Evolutionary conservation across 2,797 vertebrate genomes (phyloP).

Genomic region (Thamnophis elegans): DNA sequence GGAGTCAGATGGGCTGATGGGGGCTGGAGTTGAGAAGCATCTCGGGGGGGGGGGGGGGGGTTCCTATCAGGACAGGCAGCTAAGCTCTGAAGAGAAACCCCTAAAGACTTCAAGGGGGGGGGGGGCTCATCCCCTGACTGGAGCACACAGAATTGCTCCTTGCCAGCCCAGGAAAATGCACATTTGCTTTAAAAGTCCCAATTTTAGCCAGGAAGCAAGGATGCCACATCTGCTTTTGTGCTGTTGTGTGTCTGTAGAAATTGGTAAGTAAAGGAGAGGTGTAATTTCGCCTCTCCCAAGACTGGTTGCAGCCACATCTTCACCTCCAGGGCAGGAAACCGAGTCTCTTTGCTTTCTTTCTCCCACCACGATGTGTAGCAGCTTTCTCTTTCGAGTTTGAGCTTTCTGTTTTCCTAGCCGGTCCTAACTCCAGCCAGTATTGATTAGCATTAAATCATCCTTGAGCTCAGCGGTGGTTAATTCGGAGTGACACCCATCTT

Average conservation of each 20-base stretch:
- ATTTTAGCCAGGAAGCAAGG: neutral
- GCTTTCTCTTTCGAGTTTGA: neutral
- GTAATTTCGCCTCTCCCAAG: neutral
- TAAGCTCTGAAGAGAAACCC: neutral
- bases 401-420: neutral
- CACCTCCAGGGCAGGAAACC: neutral
- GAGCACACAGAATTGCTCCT: neutral
- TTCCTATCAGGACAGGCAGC: neutral
- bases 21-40: neutral
- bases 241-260: neutral
- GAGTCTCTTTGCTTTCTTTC: neutral
- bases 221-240: neutral
- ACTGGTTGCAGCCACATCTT: neutral
- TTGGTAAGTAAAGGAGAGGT: neutral
- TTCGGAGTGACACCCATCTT: neutral
- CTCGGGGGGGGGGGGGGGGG: accelerated
- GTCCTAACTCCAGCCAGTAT: neutral
- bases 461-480: neutral
- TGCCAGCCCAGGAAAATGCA: neutral
- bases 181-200: neutral
- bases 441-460: neutral
- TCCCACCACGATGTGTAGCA: neutral
- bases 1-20: too few relatives aligned
- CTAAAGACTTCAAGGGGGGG: neutral
- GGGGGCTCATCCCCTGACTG: neutral